A percentile compares a stretch with the other conserved stretches of the same genome.
These are phyloP conservation scores for Amphipyra berbera DNA, from an alignment of 2,888 invertebrate species.

Conservation along the genomic window DNA sequence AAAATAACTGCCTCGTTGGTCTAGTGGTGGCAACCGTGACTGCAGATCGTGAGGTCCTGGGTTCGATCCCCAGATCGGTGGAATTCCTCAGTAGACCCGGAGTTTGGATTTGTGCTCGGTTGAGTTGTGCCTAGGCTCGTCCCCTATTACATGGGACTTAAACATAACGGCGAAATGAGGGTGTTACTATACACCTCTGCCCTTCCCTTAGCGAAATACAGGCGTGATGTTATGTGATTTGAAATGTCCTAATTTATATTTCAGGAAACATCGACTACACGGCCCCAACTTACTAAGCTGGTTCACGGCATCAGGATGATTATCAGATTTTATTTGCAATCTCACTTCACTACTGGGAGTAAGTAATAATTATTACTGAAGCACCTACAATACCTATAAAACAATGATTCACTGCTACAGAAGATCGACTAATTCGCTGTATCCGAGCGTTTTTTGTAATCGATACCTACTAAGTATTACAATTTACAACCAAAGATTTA, in stretches of 20 bases:
- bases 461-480: slow-evolving; percentile 9
- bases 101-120: too few relatives aligned
- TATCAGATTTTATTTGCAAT: slow-evolving; percentile 55
- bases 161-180: too few relatives aligned
- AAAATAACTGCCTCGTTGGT: too few relatives aligned
- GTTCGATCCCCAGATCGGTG: too few relatives aligned
- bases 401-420: background rate
- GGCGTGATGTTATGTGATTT: background rate
- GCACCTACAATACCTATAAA: slow-evolving; percentile 6
- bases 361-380: slow-evolving; percentile 28
- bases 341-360: slow-evolving; percentile 25
- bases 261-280: slow-evolving; percentile 92
- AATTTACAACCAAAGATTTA: slow-evolving; percentile 34
- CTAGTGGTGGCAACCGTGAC: too few relatives aligned
- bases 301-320: slow-evolving; percentile 20
- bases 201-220: too few relatives aligned
- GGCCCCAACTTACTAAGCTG: slow-evolving; percentile 92
- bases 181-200: too few relatives aligned
- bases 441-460: slow-evolving; percentile 20
- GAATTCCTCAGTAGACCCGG: too few relatives aligned
- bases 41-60: too few relatives aligned
- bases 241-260: slow-evolving; percentile 59
- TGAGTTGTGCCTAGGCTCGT: too few relatives aligned
- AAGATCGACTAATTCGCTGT: slow-evolving; percentile 21
- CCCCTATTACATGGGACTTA: too few relatives aligned